Base-by-base conservation (phyloP, 2,797 vertebrate species). In the Syngnathus acus region DNA sequence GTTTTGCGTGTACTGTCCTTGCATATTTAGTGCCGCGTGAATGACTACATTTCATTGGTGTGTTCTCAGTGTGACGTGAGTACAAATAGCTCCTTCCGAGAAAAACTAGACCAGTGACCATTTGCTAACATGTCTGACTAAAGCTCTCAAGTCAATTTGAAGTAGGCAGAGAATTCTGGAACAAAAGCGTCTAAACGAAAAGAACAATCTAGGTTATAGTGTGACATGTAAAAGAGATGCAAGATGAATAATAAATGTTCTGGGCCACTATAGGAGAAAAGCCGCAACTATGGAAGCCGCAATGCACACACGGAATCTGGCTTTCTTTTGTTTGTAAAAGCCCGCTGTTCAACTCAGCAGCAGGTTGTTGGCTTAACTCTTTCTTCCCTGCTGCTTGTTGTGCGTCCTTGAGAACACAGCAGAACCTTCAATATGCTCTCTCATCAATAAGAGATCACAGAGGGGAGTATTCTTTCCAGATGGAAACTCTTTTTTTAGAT, bases 281-380 rank as follows among this genome's bases (percentile, higher is more conserved):
- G 10, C 53, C 53, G 14, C 53, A 55, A 55, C 53, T 32, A 55
- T 32, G 53, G 11, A 55, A 32, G 6, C 53, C 53, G 11, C 53
- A 21, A 60, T 40, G 39, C 19, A 42, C 38, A n/a, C 58, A n/a
- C 14, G 6, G 68, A 75, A 81, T 55, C 63, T 62, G 64, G 57
- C 57, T 69, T 69, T 65, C 76, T 64, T 79, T 67, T 43, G 65
- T 77, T 73, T 73, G 55, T 67, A 59, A 68, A 65, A 65, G 65
- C 60, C 66, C 4, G n/a, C 71, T 70, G 75, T 76, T 75, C 77
- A 84, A 73, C 78, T 85, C 83, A 73, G 71, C 1, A 51, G 79
- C 84, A 84, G 73, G 75, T 75, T 77, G 68, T 75, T 67, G 65
- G 64, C 72, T 75, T 73, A 78, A 81, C 78, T 78, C 76, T 66